Evolutionary conservation across 92 coral and sea anemone species (phyloP).

Genomic region (Pocillopora meandrina): DNA sequence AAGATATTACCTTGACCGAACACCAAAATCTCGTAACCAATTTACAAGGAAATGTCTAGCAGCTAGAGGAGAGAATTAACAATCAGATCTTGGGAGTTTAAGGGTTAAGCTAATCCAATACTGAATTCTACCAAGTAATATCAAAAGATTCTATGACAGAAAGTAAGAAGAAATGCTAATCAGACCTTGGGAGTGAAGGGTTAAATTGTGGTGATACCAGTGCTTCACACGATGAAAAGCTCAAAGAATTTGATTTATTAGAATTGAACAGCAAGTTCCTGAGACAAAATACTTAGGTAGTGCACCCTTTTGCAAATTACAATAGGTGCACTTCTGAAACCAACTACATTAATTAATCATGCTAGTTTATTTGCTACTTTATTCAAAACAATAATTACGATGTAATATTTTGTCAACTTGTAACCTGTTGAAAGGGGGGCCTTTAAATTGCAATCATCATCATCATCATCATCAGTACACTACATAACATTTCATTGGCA

Average conservation of each 20-base stretch:
- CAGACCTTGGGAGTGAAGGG: too few species aligned
- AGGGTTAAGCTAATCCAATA: too few species aligned
- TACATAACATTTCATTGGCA: not conserved
- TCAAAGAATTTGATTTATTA: not conserved
- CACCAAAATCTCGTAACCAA: too few species aligned
- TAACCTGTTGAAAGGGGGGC: not conserved
- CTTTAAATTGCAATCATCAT: not conserved
- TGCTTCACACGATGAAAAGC: not conserved
- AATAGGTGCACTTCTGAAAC: not conserved
- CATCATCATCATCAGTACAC: conserved; percentile 7
- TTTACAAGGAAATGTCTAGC: too few species aligned
- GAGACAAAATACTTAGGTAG: not conserved
- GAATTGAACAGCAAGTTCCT: not conserved
- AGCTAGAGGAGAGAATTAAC: too few species aligned
- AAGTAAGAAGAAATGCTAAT: too few species aligned
- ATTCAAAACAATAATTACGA: too few species aligned
- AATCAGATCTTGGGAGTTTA: too few species aligned
- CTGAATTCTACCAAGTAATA: too few species aligned
- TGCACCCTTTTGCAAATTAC: not conserved
- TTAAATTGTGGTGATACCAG: not conserved
- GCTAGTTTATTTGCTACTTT: too few species aligned
- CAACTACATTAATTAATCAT: not conserved
- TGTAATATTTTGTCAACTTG: not conserved
- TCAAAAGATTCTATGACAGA: too few species aligned
- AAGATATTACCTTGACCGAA: too few species aligned